Conservation (phyloP, 2,888 invertebrate genomes). For the Eustalomyia histrio region DNA sequence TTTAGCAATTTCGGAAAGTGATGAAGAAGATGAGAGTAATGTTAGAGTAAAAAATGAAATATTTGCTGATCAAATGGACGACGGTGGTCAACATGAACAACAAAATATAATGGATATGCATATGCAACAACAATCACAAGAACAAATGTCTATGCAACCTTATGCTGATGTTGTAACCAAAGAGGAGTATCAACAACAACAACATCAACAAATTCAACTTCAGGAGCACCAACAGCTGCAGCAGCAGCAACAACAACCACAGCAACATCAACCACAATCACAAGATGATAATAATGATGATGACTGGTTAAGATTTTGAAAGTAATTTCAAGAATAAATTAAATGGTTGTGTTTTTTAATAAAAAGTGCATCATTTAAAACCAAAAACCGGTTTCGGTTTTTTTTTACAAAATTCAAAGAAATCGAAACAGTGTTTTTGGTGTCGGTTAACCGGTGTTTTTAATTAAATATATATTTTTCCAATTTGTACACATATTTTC, state of each 20-base stretch:
- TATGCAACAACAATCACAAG: constrained; percentile 8
- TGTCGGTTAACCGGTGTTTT: too few species aligned
- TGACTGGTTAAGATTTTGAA: constrained; percentile 74
- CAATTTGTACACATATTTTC: too few species aligned
- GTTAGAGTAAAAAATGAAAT: constrained; percentile 71
- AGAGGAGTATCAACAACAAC: constrained; percentile 53
- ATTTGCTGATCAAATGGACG: constrained; percentile 52
- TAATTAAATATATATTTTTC: too few species aligned
- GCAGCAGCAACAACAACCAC: constrained; percentile 34
- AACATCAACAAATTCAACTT: constrained; percentile 34
- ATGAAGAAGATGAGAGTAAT: constrained; percentile 80
- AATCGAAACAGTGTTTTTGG: too few species aligned
- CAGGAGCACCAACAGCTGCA: constrained; percentile 33
- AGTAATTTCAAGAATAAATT: neutral
- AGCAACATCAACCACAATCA: constrained; percentile 39
- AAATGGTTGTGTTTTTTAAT: neutral
- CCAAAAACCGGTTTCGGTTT: too few species aligned
- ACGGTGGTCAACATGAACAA: constrained; percentile 57
- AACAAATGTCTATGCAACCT: constrained; percentile 30
- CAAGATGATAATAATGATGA: constrained; percentile 71
- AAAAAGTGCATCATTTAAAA: too few species aligned
- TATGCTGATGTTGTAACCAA: constrained; percentile 35
- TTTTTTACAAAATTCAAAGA: too few species aligned
- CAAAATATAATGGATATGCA: constrained; percentile 38
- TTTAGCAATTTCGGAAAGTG: constrained; percentile 88